Conservation (phyloP, 2,113 vertebrate species). For the Nerophis ophidion region DNA sequence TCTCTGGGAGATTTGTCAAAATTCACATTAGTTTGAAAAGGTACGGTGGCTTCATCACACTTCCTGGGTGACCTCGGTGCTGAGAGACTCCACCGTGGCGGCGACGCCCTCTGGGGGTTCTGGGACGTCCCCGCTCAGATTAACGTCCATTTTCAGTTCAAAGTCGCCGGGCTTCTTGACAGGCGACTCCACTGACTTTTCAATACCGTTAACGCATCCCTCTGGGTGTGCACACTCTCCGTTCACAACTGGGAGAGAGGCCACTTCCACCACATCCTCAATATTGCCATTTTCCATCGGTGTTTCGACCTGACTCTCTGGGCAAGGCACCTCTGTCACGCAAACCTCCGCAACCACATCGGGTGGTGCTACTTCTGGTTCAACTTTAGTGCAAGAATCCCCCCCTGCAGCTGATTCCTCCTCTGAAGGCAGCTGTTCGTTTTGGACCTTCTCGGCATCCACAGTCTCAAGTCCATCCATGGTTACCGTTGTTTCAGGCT, state of each 20-base stretch:
- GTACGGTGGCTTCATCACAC: conserved; percentile 47
- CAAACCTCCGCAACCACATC: conserved; percentile 23
- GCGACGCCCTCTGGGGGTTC: conserved; percentile 45
- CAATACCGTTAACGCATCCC: conserved; percentile 62
- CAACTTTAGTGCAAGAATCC: conserved; percentile 14
- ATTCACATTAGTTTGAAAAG: conserved; percentile 48
- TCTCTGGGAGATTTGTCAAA: conserved; percentile 31
- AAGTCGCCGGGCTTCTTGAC: conserved; percentile 57
- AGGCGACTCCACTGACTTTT: conserved; percentile 46
- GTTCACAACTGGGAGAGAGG: conserved; percentile 48
- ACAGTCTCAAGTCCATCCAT: conserved; percentile 12
- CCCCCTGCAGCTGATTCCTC: conserved; percentile 23
- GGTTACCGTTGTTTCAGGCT: conserved; percentile 20
- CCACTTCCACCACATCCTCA: conserved; percentile 31
- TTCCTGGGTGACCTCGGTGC: conserved; percentile 59
- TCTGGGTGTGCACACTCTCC: conserved; percentile 47
- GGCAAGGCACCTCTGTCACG: conserved; percentile 21
- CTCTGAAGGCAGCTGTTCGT: conserved; percentile 18
- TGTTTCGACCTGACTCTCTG: conserved; percentile 32
- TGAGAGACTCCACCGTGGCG: conserved; percentile 51
- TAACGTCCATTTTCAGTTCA: conserved; percentile 72
- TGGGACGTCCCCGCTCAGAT: conserved; percentile 45
- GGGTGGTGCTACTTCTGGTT: conserved; percentile 41
- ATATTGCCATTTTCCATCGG: conserved; percentile 67
- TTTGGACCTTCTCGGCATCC: conserved; percentile 10